Conservation (phyloP, 1,140 invertebrate genomes). For the Diplogasteroides magnus region DNA sequence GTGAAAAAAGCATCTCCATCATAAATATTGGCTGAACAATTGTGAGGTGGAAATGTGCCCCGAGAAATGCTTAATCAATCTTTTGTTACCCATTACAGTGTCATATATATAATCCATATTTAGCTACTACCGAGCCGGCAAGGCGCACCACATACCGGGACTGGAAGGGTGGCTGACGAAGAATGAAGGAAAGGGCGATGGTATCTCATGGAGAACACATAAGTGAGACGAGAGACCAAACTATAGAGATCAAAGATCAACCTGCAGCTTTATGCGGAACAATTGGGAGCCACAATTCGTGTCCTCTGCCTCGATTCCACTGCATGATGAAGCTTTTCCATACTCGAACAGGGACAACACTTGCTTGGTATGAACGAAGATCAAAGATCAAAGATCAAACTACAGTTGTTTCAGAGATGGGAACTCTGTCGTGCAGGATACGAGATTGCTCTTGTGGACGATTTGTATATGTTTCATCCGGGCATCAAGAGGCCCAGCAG, state of each 20-base stretch:
- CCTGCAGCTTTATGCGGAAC: too few species aligned
- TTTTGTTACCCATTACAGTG: not conserved
- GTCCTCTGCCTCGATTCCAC: not conserved
- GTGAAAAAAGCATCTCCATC: too few species aligned
- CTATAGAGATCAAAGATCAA: too few species aligned
- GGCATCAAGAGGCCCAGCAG: not conserved
- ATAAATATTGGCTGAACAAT: too few species aligned
- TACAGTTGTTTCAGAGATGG: not conserved
- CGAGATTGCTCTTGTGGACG: not conserved
- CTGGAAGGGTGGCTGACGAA: not conserved
- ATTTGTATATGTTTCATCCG: not conserved
- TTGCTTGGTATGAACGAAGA: too few species aligned
- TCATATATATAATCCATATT: not conserved
- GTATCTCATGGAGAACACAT: not conserved
- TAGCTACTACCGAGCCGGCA: not conserved
- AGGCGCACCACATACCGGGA: not conserved
- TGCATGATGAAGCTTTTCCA: not conserved
- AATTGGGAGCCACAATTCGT: not conserved
- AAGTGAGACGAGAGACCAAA: too few species aligned
- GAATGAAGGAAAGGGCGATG: not conserved
- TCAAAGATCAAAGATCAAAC: too few species aligned
- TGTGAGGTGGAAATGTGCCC: too few species aligned
- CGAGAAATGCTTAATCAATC: too few species aligned
- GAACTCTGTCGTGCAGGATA: not conserved
- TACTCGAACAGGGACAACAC: not conserved